These are phyloP conservation scores for Odontocerum albicorne DNA, from an alignment of 2,888 invertebrate species.

Conservation along the genomic window DNA sequence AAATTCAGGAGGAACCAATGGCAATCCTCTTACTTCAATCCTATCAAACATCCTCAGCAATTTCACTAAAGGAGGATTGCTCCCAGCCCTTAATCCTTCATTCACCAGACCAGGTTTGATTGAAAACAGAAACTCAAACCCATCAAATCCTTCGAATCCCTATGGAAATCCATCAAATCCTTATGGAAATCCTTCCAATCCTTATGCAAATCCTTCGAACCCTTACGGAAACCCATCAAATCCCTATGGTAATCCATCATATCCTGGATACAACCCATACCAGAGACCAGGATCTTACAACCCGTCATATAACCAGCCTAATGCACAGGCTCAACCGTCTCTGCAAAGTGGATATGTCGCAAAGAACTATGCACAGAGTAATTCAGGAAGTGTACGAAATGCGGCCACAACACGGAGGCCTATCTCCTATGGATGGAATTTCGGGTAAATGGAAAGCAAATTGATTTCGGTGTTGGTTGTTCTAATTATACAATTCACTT, in stretches of 20 bases:
- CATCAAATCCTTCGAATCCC: conserved; percentile 46
- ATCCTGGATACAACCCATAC: conserved; percentile 9
- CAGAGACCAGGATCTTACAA: conserved; percentile 47
- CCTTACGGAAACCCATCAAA: conserved; percentile 41
- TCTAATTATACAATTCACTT: too few relatives aligned
- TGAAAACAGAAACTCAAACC: conserved; percentile 46
- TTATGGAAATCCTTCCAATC: conserved; percentile 15
- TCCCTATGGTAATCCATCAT: conserved; percentile 37
- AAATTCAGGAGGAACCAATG: conserved; percentile 27
- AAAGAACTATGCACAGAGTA: conserved; percentile 46
- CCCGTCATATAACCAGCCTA: conserved; percentile 44
- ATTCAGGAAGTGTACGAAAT: conserved; percentile 42
- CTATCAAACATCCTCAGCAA: conserved; percentile 49
- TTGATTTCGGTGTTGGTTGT: conserved; percentile 29
- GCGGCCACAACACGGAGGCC: conserved; percentile 49
- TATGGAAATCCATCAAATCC: conserved; percentile 40
- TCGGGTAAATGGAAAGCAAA: conserved; percentile 53
- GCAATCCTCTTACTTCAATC: conserved; percentile 46
- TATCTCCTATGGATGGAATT: conserved; percentile 52
- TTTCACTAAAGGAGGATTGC: conserved; percentile 43
- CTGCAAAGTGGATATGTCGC: conserved; percentile 41
- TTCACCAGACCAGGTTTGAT: conserved; percentile 54
- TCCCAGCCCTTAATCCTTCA: conserved; percentile 43
- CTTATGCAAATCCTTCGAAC: conserved; percentile 14
- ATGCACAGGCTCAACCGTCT: conserved; percentile 22